Percentiles rank a stretch among this genome's conserved stretches.
These are phyloP conservation scores for Dallia pectoralis DNA, from an alignment of 2,797 vertebrate species.

Conservation along the genomic window DNA sequence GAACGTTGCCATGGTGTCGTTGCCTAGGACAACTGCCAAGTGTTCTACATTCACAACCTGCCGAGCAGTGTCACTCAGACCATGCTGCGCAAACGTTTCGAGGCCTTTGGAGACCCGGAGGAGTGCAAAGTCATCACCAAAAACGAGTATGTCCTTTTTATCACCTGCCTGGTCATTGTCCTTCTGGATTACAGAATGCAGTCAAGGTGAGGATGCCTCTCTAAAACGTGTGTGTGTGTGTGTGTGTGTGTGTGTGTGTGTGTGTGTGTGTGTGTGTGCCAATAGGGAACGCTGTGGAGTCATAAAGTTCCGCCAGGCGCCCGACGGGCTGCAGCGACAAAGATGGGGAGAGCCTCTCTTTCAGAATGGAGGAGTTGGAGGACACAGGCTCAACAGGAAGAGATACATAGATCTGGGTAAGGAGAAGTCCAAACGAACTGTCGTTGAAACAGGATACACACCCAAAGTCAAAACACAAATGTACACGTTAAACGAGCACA, in stretches of 20 bases:
- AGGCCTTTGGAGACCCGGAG: slow-evolving; percentile 90
- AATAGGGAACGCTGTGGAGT: slow-evolving; percentile 79
- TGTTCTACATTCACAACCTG: slow-evolving; percentile 93
- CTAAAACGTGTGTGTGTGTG: slow-evolving; percentile 1
- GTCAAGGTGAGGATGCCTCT: background rate
- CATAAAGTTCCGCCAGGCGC: slow-evolving; percentile 86
- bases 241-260: slow-evolving; percentile 4
- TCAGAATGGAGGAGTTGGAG: slow-evolving; percentile 78
- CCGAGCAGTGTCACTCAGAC: slow-evolving; percentile 88
- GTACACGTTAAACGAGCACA: background rate
- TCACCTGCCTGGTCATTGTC: background rate
- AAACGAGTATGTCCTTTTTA: slow-evolving; percentile 74
- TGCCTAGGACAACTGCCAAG: slow-evolving; percentile 89
- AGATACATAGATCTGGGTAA: slow-evolving; percentile 92
- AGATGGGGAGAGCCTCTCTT: slow-evolving; percentile 81
- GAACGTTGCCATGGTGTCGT: slow-evolving; percentile 69
- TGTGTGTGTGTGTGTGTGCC: slow-evolving; percentile 14
- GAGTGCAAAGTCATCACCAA: slow-evolving; percentile 92
- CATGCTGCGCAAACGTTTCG: slow-evolving; percentile 92
- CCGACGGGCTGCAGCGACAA: slow-evolving; percentile 72
- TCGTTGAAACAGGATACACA: background rate
- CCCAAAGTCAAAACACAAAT: background rate
- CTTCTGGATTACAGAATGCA: background rate
- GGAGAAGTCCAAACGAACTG: slow-evolving; percentile 11
- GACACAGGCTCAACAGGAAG: slow-evolving; percentile 84